These are phyloP conservation scores for Hyla sarda DNA, from an alignment of 2,113 vertebrate genomes.

Conservation along the genomic window DNA sequence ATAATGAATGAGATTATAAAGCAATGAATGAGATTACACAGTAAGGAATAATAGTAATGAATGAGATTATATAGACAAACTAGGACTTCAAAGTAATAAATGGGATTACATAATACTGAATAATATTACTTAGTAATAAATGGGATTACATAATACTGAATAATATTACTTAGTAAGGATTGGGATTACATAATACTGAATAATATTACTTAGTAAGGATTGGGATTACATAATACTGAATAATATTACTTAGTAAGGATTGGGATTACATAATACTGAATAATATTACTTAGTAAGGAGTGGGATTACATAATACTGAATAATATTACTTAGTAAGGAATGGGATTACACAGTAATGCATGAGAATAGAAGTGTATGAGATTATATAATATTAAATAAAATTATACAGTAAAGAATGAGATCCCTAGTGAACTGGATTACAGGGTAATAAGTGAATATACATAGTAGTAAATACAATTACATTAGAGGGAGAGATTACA, in stretches of 20 bases:
- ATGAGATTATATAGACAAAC: not conserved
- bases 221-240: not conserved
- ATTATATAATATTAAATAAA: not conserved
- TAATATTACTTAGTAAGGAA: not conserved
- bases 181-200: not conserved
- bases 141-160: not conserved
- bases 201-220: not conserved
- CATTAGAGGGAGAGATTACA: not conserved
- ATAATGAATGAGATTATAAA: not conserved
- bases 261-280: not conserved
- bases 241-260: not conserved
- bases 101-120: not conserved
- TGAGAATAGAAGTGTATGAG: not conserved
- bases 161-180: not conserved
- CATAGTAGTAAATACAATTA: not conserved
- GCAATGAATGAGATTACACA: not conserved
- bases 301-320: not conserved
- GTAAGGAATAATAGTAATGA: not conserved
- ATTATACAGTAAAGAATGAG: not conserved
- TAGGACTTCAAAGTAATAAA: not conserved
- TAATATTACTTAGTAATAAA: not conserved
- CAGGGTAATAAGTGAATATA: not conserved
- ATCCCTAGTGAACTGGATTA: not conserved
- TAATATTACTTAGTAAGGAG: not conserved
- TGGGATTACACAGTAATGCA: not conserved